phyloP scores from a whole-genome alignment of 2,888 invertebrate species.

The Tipula confusa region DNA sequence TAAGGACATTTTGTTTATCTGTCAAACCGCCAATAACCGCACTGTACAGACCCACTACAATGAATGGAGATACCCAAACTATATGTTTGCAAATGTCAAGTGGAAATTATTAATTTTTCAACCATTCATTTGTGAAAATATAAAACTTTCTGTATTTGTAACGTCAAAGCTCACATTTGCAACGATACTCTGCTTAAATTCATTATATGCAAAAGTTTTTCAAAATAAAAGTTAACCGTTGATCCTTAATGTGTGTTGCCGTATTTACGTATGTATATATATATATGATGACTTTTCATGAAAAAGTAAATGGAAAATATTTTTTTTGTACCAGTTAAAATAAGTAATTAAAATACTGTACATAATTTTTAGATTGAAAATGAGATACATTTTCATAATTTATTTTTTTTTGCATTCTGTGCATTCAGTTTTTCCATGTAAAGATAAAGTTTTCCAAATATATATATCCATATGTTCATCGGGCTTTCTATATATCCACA shows the following conservation, averaged over 20 bases:
- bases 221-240: background rate
- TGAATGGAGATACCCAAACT: no score
- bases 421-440: background rate
- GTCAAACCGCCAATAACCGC: no score
- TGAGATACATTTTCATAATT: background rate
- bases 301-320: background rate
- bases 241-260: background rate
- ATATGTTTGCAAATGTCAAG: no score
- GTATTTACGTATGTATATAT: background rate
- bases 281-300: background rate
- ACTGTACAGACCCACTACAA: no score
- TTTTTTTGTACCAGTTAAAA: background rate
- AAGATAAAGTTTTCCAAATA: conserved; percentile 6
- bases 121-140: background rate
- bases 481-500: background rate
- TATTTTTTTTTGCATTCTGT: background rate
- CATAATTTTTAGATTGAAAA: conserved; percentile 9
- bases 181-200: background rate
- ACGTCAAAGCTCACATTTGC: background rate
- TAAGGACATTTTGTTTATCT: no score
- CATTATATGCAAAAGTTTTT: background rate
- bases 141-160: background rate
- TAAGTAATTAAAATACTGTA: conserved; percentile 25
- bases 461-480: background rate
- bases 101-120: background rate